Evolutionary conservation across 2,888 invertebrate species (phyloP).

Genomic region (Hirtodrosophila trivittata): DNA sequence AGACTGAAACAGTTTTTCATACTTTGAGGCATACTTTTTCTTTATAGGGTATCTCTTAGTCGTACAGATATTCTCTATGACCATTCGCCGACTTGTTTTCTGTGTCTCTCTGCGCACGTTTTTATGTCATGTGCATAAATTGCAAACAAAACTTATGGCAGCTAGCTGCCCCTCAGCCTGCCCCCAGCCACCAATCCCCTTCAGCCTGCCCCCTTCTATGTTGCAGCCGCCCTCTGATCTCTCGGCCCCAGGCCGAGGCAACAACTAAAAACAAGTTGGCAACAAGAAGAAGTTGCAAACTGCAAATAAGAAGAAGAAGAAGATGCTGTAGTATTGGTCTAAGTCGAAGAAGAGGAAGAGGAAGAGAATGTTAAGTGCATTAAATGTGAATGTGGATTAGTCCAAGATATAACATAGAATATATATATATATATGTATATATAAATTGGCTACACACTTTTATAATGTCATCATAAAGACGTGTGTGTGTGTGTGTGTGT

Average conservation of each 20-base stretch:
- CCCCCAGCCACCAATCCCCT: not conserved
- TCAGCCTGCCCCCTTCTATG: not conserved
- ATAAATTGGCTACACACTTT: slow-evolving; percentile 1
- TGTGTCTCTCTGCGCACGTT: slow-evolving; percentile 58
- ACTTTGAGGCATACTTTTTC: not conserved
- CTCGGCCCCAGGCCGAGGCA: too few relatives aligned
- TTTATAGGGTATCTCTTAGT: not conserved
- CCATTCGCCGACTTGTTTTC: slow-evolving; percentile 6
- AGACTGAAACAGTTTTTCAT: not conserved
- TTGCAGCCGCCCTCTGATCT: not conserved
- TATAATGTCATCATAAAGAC: slow-evolving; percentile 4
- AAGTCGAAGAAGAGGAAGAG: not conserved
- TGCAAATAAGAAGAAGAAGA: not conserved
- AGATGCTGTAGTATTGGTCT: not conserved
- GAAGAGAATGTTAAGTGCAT: slow-evolving; percentile 53
- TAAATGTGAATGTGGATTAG: slow-evolving; percentile 66
- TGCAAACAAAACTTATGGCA: slow-evolving; percentile 53
- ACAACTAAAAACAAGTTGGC: slow-evolving; percentile 30
- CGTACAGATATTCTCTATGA: not conserved
- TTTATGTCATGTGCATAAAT: slow-evolving; percentile 75
- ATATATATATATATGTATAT: slow-evolving; percentile 13
- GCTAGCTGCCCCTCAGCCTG: slow-evolving; percentile 1
- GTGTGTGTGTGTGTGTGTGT: not conserved
- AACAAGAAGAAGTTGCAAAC: slow-evolving; percentile 7
- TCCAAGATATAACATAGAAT: too few relatives aligned